phyloP scores from a whole-genome alignment of 2,113 vertebrate species.

The Platysternon megacephalum region DNA sequence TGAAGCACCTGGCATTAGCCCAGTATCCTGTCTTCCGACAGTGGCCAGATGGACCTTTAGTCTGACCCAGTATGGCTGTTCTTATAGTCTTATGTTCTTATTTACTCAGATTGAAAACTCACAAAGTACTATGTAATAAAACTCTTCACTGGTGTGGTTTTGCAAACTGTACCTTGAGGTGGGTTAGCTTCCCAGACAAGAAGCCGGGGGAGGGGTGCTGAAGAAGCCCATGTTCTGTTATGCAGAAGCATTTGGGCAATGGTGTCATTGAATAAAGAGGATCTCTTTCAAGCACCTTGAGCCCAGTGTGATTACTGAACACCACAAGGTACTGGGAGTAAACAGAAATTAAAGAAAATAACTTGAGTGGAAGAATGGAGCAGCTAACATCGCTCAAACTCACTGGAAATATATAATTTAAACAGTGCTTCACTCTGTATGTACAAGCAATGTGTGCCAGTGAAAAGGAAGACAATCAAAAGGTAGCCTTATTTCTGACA shows the following conservation, averaged over 20 bases:
- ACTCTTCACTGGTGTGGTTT: background rate
- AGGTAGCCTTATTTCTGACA: background rate
- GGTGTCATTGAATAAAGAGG: background rate
- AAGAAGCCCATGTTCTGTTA: no score
- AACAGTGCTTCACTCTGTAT: background rate
- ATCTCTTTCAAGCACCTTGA: background rate
- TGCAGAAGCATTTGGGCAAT: no score
- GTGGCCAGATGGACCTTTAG: no score
- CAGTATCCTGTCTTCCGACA: no score
- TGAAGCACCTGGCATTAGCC: no score
- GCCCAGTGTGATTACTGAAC: background rate
- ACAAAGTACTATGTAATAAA: background rate
- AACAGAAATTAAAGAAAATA: background rate
- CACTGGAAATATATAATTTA: background rate
- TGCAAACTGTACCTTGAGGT: background rate
- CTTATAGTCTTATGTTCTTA: no score
- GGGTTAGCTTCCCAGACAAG: background rate
- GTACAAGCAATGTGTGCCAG: background rate
- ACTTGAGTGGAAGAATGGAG: background rate
- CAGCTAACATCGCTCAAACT: no score
- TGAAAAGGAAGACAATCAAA: background rate
- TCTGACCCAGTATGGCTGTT: no score
- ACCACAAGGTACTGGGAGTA: background rate
- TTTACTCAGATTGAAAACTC: background rate
- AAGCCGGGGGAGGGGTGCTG: background rate